phyloP scores from a whole-genome alignment of 2,797 vertebrate species.

The Tenualosa thibaudeaui region DNA sequence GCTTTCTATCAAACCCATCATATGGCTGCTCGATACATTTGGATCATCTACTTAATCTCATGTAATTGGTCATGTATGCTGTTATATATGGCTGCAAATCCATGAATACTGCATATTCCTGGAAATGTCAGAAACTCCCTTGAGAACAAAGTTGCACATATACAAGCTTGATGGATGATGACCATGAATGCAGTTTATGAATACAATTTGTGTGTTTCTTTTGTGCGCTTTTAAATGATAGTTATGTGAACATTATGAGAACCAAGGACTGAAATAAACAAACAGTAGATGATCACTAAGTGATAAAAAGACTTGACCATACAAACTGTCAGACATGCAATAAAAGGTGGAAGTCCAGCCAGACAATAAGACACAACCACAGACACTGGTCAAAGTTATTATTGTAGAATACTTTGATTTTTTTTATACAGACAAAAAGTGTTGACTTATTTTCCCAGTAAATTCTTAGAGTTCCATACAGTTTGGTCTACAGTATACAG shows the following conservation, averaged over 20 bases:
- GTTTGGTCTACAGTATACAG: slow-evolving; percentile 88
- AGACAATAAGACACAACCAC: slow-evolving; percentile 74
- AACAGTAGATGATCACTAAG: background rate
- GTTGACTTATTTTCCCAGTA: slow-evolving; percentile 86
- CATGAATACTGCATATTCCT: background rate
- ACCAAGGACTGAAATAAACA: background rate
- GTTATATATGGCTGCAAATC: background rate
- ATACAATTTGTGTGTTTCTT: background rate
- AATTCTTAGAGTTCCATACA: slow-evolving; percentile 86
- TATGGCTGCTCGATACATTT: background rate
- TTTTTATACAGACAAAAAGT: slow-evolving; percentile 88
- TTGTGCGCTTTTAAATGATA: background rate
- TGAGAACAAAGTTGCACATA: background rate
- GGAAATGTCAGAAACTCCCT: background rate
- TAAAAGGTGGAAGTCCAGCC: slow-evolving; percentile 38
- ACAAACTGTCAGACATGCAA: background rate
- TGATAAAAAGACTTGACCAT: background rate
- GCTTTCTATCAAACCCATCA: background rate
- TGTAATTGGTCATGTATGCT: background rate
- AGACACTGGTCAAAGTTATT: slow-evolving; percentile 84
- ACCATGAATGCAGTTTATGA: background rate
- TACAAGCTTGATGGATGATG: background rate
- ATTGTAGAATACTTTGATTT: slow-evolving; percentile 85
- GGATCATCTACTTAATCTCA: background rate
- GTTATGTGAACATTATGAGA: background rate